Evolutionary conservation across 2,888 invertebrate genomes (phyloP).

Genomic region (Leptarthrus brevirostris): DNA sequence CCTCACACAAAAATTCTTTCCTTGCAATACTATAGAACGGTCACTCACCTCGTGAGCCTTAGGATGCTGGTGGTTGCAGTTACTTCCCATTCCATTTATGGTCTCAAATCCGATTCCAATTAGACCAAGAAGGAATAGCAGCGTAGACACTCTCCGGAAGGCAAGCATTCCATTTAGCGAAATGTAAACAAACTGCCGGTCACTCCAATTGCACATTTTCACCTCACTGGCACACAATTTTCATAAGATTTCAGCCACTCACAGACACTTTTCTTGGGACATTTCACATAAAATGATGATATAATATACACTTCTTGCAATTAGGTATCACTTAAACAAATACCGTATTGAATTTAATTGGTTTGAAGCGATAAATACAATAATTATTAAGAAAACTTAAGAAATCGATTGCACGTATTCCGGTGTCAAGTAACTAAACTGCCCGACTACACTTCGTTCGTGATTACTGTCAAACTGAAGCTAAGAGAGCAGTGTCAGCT

Average conservation of each 20-base stretch:
- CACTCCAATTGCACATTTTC: constrained; percentile 2
- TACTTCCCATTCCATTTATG: constrained; percentile 58
- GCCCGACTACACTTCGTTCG: neutral
- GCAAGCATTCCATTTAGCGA: neutral
- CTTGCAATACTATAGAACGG: too few relatives aligned
- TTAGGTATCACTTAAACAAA: too few relatives aligned
- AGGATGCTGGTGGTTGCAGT: constrained; percentile 76
- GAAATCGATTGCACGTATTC: constrained; percentile 23
- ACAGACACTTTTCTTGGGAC: neutral
- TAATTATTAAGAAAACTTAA: neutral
- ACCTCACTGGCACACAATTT: neutral
- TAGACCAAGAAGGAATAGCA: neutral
- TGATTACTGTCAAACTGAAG: constrained; percentile 6
- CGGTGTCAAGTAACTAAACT: neutral
- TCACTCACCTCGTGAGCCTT: constrained; percentile 75
- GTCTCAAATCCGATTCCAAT: constrained; percentile 42
- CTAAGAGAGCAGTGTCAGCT: neutral
- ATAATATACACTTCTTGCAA: too few relatives aligned
- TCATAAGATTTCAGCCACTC: neutral
- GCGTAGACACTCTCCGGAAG: neutral
- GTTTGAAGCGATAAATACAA: too few relatives aligned
- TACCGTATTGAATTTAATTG: too few relatives aligned
- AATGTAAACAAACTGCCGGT: neutral
- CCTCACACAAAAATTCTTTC: too few relatives aligned
- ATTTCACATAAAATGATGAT: neutral